Evolutionary conservation across 2,113 vertebrate genomes (phyloP).

Genomic region (Merops nubicus): DNA sequence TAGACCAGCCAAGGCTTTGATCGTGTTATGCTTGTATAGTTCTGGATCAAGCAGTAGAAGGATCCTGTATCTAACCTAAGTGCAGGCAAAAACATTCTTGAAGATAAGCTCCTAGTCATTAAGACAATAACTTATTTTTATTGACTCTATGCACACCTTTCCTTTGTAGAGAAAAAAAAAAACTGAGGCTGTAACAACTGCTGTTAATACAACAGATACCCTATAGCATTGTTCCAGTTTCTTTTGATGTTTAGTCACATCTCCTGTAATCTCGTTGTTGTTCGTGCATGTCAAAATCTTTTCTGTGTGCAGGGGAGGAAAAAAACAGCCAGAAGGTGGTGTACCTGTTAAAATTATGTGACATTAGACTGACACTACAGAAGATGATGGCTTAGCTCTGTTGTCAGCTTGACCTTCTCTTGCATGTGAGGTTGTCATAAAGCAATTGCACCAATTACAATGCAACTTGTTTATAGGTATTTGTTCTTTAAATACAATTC

Average conservation of each 20-base stretch:
- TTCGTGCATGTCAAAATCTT: background rate
- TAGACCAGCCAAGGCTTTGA: background rate
- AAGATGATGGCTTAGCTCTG: background rate
- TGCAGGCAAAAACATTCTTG: background rate
- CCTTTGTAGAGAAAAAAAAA: background rate
- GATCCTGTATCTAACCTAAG: background rate
- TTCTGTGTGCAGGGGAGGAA: background rate
- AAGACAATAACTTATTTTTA: background rate
- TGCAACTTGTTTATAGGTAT: background rate
- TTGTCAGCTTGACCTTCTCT: background rate
- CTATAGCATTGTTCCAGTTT: background rate
- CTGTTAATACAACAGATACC: background rate
- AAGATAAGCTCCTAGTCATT: background rate
- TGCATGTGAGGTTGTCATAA: background rate
- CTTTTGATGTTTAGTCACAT: background rate
- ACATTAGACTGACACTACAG: background rate
- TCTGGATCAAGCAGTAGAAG: background rate
- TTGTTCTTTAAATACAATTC: background rate
- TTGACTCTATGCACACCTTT: background rate
- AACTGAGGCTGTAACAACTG: background rate
- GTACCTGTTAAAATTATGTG: background rate
- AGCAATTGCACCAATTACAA: background rate
- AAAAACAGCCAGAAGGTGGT: background rate
- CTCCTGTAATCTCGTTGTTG: background rate
- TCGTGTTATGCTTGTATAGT: background rate